These are phyloP conservation scores for Cyanoderma ruficeps DNA, from an alignment of 2,113 vertebrate species.

Conservation along the genomic window DNA sequence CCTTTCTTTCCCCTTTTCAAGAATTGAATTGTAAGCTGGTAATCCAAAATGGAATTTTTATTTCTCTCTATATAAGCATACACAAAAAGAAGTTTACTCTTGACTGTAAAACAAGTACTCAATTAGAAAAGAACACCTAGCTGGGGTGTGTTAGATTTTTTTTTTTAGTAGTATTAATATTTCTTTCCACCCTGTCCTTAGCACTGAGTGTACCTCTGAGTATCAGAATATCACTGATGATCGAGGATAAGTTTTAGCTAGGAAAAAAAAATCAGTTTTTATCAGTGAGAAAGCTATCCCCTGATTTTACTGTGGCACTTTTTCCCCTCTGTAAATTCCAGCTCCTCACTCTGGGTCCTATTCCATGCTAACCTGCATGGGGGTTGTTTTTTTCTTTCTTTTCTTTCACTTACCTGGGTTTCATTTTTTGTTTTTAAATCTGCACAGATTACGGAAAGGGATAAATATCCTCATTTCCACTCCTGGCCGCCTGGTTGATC, in stretches of 20 bases:
- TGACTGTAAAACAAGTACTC: neutral
- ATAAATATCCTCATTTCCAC: constrained; percentile 95
- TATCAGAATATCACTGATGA: neutral
- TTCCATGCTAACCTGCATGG: neutral
- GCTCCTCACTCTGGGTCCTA: neutral
- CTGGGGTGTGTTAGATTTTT: neutral
- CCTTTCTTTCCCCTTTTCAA: neutral
- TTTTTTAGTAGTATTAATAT: neutral
- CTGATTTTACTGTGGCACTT: neutral
- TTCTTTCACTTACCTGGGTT: neutral
- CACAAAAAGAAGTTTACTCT: constrained; percentile 21
- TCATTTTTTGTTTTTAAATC: neutral
- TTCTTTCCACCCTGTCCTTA: neutral
- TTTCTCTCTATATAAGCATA: neutral
- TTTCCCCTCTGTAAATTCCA: neutral
- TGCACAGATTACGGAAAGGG: constrained; percentile 88
- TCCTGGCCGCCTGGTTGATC: constrained; percentile 93
- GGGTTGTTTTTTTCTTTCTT: too few relatives aligned
- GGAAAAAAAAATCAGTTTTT: neutral
- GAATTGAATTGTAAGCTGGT: constrained; percentile 20
- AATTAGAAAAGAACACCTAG: neutral
- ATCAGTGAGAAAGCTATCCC: neutral
- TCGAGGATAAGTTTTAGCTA: neutral
- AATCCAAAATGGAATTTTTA: neutral
- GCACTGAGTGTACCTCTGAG: neutral